Conservation (phyloP, 2,113 vertebrate genomes). For the Onychostruthus taczanowskii region DNA sequence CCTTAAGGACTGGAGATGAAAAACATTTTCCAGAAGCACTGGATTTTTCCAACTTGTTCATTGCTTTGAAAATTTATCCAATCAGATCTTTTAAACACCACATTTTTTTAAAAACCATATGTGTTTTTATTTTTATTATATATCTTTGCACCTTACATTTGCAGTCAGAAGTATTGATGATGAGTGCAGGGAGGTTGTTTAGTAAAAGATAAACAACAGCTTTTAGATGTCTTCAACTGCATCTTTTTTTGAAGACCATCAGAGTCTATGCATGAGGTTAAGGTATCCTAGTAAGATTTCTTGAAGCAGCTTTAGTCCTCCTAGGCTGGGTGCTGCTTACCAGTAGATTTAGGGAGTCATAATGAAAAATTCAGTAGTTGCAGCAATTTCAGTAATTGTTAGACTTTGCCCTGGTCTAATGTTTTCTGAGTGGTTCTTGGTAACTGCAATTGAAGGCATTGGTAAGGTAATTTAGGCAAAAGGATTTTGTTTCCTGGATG, state of each 20-base stretch:
- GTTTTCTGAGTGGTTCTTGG: neutral
- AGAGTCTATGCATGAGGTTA: neutral
- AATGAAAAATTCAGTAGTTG: neutral
- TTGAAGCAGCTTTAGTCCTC: neutral
- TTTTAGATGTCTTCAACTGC: neutral
- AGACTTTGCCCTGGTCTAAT: neutral
- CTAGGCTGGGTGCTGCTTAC: neutral
- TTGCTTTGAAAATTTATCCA: neutral
- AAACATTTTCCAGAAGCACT: neutral
- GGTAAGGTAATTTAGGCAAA: neutral
- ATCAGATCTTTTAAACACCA: neutral
- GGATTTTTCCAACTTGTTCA: neutral
- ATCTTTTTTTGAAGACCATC: neutral
- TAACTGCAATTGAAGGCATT: neutral
- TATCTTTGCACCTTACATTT: neutral
- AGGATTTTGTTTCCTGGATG: accelerated
- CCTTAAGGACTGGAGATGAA: neutral
- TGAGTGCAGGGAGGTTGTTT: neutral
- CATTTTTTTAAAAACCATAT: neutral
- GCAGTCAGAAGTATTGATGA: neutral
- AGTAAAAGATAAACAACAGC: neutral
- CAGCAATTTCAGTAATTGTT: neutral
- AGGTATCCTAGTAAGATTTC: neutral
- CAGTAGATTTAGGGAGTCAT: neutral
- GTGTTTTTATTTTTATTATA: neutral